A percentile compares a stretch with the other conserved stretches of the same genome.
phyloP scores from a whole-genome alignment of 1,140 invertebrate genomes.

The Campodea augens region DNA sequence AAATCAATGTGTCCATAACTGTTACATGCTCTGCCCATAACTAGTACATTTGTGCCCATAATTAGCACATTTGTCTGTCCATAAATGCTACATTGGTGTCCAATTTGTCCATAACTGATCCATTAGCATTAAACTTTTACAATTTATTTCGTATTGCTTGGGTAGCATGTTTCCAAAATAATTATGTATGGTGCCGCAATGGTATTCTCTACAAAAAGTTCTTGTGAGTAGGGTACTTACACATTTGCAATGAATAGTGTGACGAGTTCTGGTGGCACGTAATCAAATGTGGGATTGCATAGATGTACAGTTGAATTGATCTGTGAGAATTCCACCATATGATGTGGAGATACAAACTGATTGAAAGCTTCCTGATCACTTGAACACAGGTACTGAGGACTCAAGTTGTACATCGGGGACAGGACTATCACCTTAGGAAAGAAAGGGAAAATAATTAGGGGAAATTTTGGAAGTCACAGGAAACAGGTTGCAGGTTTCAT shows the following conservation, averaged over 20 bases:
- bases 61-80: no score
- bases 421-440: constrained; percentile 56
- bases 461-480: no score
- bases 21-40: no score
- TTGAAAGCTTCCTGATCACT: constrained; percentile 62
- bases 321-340: constrained; percentile 37
- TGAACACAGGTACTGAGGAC: constrained; percentile 55
- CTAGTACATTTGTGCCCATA: no score
- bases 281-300: constrained; percentile 79
- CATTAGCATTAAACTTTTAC: no score
- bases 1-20: no score
- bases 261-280: constrained; percentile 78
- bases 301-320: constrained; percentile 41
- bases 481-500: no score
- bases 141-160: no score
- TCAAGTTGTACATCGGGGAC: constrained; percentile 72
- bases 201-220: constrained; percentile 33
- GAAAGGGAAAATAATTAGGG: constrained; percentile 8
- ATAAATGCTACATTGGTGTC: no score
- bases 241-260: constrained; percentile 82
- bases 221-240: constrained; percentile 62
- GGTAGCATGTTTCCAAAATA: no score
- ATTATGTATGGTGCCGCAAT: no score
- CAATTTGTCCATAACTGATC: no score
- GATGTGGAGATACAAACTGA: constrained; percentile 46